phyloP scores from a whole-genome alignment of 2,797 vertebrate genomes.

The Acanthiza pusilla region DNA sequence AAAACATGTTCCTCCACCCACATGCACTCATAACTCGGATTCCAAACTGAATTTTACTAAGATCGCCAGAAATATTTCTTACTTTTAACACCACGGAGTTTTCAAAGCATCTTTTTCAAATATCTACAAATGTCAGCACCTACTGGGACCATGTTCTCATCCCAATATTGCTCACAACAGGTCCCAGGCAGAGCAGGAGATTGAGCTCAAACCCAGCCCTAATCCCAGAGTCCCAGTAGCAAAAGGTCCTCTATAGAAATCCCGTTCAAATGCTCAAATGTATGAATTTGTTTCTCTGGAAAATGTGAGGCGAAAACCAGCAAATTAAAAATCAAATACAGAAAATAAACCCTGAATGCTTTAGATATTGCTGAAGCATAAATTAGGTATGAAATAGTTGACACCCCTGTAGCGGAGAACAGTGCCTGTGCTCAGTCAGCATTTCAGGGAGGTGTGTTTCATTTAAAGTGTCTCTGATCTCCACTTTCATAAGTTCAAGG shows the following conservation, averaged over 20 bases:
- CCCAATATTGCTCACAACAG: neutral
- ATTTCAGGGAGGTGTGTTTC: neutral
- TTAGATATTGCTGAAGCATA: neutral
- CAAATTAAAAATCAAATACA: neutral
- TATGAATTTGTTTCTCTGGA: neutral
- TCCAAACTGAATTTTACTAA: slow-evolving; percentile 52
- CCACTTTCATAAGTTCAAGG: neutral
- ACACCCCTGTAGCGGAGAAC: neutral
- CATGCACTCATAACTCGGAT: slow-evolving; percentile 57
- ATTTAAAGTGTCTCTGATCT: slow-evolving; percentile 14
- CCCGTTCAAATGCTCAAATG: neutral
- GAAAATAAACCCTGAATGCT: neutral
- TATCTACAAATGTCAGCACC: neutral
- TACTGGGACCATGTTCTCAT: neutral
- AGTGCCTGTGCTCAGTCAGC: neutral
- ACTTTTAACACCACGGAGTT: slow-evolving; percentile 32
- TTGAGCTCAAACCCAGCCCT: neutral
- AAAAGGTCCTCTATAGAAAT: neutral
- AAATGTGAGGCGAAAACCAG: neutral
- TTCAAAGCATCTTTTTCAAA: slow-evolving; percentile 1
- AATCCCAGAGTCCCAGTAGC: neutral
- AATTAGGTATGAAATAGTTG: neutral
- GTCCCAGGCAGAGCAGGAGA: neutral
- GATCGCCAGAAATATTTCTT: slow-evolving; percentile 38
- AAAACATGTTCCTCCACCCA: slow-evolving; percentile 67